Percentiles rank a stretch among this genome's conserved stretches.
phyloP scores from a whole-genome alignment of 1,140 invertebrate genomes.

The Callitettix versicolor region DNA sequence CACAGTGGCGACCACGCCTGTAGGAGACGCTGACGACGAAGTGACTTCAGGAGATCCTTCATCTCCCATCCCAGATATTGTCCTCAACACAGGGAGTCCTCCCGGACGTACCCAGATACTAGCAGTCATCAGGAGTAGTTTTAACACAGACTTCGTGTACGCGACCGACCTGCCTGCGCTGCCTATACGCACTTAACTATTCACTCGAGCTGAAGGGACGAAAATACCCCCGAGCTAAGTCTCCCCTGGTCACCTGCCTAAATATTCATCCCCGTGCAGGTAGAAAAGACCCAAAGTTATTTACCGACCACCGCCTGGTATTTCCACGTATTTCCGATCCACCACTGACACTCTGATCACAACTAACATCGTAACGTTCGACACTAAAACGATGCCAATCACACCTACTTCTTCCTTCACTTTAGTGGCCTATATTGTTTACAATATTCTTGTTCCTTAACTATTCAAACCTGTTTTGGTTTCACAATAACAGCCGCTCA shows the following conservation, averaged over 20 bases:
- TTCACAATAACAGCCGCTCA: too few relatives aligned
- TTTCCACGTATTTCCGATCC: too few relatives aligned
- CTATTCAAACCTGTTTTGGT: too few relatives aligned
- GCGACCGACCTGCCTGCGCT: too few relatives aligned
- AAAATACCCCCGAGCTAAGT: background rate
- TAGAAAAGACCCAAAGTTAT: background rate
- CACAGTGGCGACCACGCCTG: conserved; percentile 33
- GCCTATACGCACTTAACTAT: too few relatives aligned
- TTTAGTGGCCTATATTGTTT: too few relatives aligned
- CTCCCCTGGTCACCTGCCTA: background rate
- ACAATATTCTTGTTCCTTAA: too few relatives aligned
- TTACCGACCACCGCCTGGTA: too few relatives aligned
- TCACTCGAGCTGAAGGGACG: background rate
- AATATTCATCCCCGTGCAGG: conserved; percentile 1
- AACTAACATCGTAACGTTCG: too few relatives aligned
- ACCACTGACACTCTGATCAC: too few relatives aligned
- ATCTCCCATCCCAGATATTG: background rate
- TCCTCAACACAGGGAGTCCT: background rate
- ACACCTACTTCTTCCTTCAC: too few relatives aligned
- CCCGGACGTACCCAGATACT: conserved; percentile 12
- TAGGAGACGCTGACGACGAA: conserved; percentile 45
- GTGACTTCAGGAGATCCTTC: conserved; percentile 65
- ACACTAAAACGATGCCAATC: too few relatives aligned
- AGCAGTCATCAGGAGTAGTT: conserved; percentile 7
- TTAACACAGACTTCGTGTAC: background rate